phyloP scores from a whole-genome alignment of 2,888 invertebrate genomes.

The Marasmarcha lunaedactyla region DNA sequence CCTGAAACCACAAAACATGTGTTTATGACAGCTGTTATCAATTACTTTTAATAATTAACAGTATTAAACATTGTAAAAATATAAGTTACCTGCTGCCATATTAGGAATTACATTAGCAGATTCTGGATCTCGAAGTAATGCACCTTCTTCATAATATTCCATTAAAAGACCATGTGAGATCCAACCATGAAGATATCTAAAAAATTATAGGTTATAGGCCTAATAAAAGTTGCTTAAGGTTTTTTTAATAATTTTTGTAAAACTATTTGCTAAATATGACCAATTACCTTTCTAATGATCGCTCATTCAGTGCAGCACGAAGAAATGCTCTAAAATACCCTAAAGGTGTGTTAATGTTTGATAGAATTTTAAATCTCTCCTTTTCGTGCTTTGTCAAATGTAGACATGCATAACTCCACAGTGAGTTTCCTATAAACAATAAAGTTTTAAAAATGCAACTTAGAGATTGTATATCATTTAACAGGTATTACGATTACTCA shows the following conservation, averaged over 20 bases:
- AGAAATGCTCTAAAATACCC: slow-evolving; percentile 92
- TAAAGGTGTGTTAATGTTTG: slow-evolving; percentile 64
- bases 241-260: too few species aligned
- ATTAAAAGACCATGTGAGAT: slow-evolving; percentile 75
- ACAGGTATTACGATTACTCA: too few species aligned
- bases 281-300: slow-evolving; percentile 79
- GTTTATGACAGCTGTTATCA: too few species aligned
- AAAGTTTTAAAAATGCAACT: slow-evolving; percentile 7
- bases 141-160: slow-evolving; percentile 87
- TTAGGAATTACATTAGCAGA: slow-evolving; percentile 82
- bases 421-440: slow-evolving; percentile 59
- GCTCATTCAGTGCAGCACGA: slow-evolving; percentile 90
- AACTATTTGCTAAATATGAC: too few species aligned
- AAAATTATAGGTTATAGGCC: too few species aligned
- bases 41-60: too few species aligned
- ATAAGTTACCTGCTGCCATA: slow-evolving; percentile 81
- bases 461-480: too few species aligned
- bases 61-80: not conserved
- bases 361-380: slow-evolving; percentile 80
- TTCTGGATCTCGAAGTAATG: slow-evolving; percentile 85
- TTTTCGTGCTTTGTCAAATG: slow-evolving; percentile 90
- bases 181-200: slow-evolving; percentile 79
- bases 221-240: not conserved
- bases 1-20: slow-evolving; percentile 60
- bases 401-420: slow-evolving; percentile 83